Percentiles rank a stretch among this genome's conserved stretches.
Evolutionary conservation across 1,140 invertebrate species (phyloP).

Genomic region (Megathymus violae): DNA sequence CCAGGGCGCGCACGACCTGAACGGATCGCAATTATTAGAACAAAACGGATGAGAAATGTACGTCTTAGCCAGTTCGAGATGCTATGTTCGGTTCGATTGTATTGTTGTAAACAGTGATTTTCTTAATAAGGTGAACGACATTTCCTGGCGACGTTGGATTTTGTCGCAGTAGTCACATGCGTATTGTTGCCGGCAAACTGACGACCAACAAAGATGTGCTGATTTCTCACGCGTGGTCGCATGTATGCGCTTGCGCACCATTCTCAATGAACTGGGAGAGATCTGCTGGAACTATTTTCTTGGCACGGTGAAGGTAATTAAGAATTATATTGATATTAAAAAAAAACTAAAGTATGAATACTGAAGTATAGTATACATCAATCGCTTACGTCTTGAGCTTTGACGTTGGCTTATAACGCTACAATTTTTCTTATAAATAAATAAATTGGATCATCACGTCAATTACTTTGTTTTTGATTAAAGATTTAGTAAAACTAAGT

Average conservation of each 20-base stretch:
- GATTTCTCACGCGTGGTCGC: slow-evolving; percentile 10
- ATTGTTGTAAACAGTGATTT: slow-evolving; percentile 53
- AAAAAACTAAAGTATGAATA: slow-evolving; percentile 4
- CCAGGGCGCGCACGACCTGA: slow-evolving; percentile 42
- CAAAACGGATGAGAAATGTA: slow-evolving; percentile 39
- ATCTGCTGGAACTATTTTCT: slow-evolving; percentile 14
- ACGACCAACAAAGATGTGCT: slow-evolving; percentile 37
- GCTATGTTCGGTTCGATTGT: slow-evolving; percentile 45
- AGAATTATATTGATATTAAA: background rate
- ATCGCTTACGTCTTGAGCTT: too few relatives aligned
- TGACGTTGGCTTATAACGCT: too few relatives aligned
- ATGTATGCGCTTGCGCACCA: slow-evolving; percentile 8
- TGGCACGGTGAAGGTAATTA: background rate
- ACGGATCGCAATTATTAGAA: slow-evolving; percentile 40
- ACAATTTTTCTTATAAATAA: too few relatives aligned
- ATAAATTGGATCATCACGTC: too few relatives aligned
- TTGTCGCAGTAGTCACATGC: slow-evolving; percentile 45
- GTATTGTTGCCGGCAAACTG: slow-evolving; percentile 44
- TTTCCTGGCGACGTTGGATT: slow-evolving; percentile 45
- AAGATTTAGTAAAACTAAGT: too few relatives aligned
- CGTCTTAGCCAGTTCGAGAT: slow-evolving; percentile 37
- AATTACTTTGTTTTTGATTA: too few relatives aligned
- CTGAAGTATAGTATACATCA: too few relatives aligned
- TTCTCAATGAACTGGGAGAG: slow-evolving; percentile 22
- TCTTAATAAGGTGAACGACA: slow-evolving; percentile 60